Conservation (phyloP, 1,140 invertebrate genomes). For the Drosophila paulistorum region DNA sequence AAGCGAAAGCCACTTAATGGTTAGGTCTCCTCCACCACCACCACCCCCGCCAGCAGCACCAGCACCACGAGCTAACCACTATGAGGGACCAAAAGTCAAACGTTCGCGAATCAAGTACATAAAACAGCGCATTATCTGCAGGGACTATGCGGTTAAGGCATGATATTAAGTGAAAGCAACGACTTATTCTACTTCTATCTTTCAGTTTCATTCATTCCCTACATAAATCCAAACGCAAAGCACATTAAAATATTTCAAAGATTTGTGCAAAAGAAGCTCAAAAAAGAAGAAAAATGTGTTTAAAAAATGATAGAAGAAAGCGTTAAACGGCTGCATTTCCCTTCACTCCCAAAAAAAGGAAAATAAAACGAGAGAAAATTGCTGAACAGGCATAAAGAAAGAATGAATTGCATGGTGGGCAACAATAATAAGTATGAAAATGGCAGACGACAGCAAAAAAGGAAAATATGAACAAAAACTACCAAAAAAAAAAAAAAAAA, state of each 20-base stretch:
- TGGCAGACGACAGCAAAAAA: slow-evolving; percentile 32
- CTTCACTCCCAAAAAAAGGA: background rate
- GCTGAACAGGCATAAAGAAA: slow-evolving; percentile 46
- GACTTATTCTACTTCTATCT: background rate
- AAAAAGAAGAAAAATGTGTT: background rate
- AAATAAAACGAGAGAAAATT: slow-evolving; percentile 17
- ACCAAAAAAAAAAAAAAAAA: slow-evolving; percentile 15
- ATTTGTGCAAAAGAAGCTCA: slow-evolving; percentile 32
- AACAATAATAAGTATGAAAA: slow-evolving; percentile 35
- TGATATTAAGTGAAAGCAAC: slow-evolving; percentile 37
- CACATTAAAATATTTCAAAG: slow-evolving; percentile 65
- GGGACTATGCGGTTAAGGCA: slow-evolving; percentile 50
- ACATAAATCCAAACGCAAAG: slow-evolving; percentile 51
- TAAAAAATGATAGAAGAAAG: background rate
- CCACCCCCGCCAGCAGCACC: background rate
- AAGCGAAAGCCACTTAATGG: slow-evolving; percentile 59
- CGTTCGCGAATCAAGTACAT: slow-evolving; percentile 46
- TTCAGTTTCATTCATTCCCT: slow-evolving; percentile 18
- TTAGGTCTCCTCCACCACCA: background rate
- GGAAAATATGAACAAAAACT: slow-evolving; percentile 9
- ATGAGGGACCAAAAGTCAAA: slow-evolving; percentile 47
- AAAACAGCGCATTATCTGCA: slow-evolving; percentile 59
- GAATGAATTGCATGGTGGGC: slow-evolving; percentile 46
- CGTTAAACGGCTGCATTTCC: slow-evolving; percentile 49
- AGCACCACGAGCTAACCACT: background rate